Percentiles rank a stretch among this genome's conserved stretches.
phyloP scores from a whole-genome alignment of 2,113 vertebrate genomes.

The Carlito syrichta region DNA sequence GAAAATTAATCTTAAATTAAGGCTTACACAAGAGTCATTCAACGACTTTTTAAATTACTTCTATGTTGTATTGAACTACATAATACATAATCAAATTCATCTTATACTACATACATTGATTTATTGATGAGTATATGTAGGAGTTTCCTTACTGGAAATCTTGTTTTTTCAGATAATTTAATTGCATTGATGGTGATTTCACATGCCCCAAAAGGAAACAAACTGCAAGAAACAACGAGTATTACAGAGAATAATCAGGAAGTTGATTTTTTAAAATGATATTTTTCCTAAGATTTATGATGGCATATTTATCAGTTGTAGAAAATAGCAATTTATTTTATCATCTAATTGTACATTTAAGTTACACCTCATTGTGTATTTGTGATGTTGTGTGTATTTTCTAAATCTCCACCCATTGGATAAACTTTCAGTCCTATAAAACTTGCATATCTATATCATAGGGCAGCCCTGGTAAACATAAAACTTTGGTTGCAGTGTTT shows the following conservation, averaged over 20 bases:
- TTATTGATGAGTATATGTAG: not conserved
- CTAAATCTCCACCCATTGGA: not conserved
- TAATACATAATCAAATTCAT: not conserved
- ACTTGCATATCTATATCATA: not conserved
- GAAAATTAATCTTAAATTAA: slow-evolving; percentile 40
- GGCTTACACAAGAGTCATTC: not conserved
- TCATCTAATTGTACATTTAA: not conserved
- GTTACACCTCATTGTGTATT: not conserved
- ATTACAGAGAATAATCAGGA: not conserved
- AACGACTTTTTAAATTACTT: not conserved
- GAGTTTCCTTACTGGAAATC: not conserved
- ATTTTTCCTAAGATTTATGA: not conserved
- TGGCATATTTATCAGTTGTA: not conserved
- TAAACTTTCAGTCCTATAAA: not conserved
- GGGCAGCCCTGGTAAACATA: not conserved
- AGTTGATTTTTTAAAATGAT: not conserved
- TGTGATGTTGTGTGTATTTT: not conserved
- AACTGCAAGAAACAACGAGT: not conserved
- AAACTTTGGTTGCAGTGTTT: not conserved
- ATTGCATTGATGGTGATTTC: not conserved
- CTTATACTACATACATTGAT: not conserved
- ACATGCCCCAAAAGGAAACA: too few species aligned
- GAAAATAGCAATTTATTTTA: not conserved
- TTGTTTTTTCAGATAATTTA: not conserved
- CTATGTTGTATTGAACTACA: not conserved